Conservation (phyloP, 1,140 invertebrate species). For the Philopotamus ludificatus region DNA sequence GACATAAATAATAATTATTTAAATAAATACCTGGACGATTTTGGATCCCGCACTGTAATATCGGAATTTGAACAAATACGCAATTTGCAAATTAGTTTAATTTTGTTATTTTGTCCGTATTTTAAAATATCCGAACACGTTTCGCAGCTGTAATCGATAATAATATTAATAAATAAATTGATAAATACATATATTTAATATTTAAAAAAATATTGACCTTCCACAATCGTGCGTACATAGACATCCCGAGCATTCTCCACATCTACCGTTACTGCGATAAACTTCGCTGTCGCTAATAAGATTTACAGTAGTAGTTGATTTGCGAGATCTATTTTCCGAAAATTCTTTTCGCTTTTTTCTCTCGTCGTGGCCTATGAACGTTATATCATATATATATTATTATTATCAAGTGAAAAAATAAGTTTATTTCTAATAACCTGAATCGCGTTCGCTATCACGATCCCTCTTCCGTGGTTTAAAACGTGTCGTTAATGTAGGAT, state of each 20-base stretch:
- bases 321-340: constrained; percentile 50
- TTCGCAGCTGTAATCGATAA: constrained; percentile 63
- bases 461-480: constrained; percentile 71
- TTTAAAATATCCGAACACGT: constrained; percentile 77
- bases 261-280: constrained; percentile 56
- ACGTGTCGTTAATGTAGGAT: constrained; percentile 76
- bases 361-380: constrained; percentile 48
- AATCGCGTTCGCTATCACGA: constrained; percentile 54
- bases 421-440: constrained; percentile 50
- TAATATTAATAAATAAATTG: constrained; percentile 3
- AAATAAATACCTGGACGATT: constrained; percentile 36
- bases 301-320: constrained; percentile 6
- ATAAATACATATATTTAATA: not conserved
- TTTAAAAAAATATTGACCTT: constrained; percentile 47
- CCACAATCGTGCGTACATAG: constrained; percentile 81
- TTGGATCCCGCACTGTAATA: constrained; percentile 29
- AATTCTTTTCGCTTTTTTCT: constrained; percentile 58
- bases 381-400: not conserved
- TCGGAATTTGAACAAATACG: constrained; percentile 52
- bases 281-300: constrained; percentile 29
- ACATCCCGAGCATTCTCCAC: constrained; percentile 83
- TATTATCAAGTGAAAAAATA: constrained; percentile 39
- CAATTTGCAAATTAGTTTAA: constrained; percentile 69
- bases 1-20: not conserved
- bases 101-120: constrained; percentile 69